A percentile compares a stretch with the other conserved stretches of the same genome.
Evolutionary conservation across 1,140 invertebrate species (phyloP).

Genomic region (Globodera ellingtonae): DNA sequence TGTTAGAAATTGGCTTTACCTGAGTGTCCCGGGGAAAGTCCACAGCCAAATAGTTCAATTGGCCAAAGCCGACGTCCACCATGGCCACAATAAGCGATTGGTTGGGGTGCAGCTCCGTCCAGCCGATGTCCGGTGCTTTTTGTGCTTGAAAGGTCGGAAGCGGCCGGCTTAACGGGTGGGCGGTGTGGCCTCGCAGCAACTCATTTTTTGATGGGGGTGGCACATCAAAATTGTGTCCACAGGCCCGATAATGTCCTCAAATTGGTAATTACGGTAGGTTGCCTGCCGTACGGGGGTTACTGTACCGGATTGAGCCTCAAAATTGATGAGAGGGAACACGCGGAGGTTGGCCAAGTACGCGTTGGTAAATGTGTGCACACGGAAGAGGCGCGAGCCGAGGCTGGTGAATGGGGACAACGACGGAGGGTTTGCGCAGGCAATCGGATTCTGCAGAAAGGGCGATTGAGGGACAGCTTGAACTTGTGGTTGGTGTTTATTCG

Average conservation of each 20-base stretch:
- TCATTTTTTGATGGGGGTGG: not conserved
- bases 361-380: conserved; percentile 53
- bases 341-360: conserved; percentile 54
- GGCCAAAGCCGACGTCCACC: conserved; percentile 59
- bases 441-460: conserved; percentile 45
- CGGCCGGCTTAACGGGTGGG: conserved; percentile 53
- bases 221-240: conserved; percentile 57
- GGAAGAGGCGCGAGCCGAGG: conserved; percentile 55
- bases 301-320: conserved; percentile 45
- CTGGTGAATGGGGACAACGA: conserved; percentile 38
- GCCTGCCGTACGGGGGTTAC: not conserved
- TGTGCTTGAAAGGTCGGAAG: conserved; percentile 50
- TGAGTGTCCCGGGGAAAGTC: conserved; percentile 57
- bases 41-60: conserved; percentile 52
- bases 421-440: conserved; percentile 48
- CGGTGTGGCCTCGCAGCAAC: conserved; percentile 28
- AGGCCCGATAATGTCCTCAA: conserved; percentile 59
- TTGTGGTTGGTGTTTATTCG: no score
- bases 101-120: conserved; percentile 52
- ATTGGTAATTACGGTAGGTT: not conserved
- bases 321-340: conserved; percentile 56
- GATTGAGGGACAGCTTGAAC: not conserved
- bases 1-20: conserved; percentile 22
- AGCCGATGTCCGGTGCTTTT: conserved; percentile 50
- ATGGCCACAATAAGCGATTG: conserved; percentile 50